phyloP scores from a whole-genome alignment of 2,888 invertebrate species.

The Thera britannica region DNA sequence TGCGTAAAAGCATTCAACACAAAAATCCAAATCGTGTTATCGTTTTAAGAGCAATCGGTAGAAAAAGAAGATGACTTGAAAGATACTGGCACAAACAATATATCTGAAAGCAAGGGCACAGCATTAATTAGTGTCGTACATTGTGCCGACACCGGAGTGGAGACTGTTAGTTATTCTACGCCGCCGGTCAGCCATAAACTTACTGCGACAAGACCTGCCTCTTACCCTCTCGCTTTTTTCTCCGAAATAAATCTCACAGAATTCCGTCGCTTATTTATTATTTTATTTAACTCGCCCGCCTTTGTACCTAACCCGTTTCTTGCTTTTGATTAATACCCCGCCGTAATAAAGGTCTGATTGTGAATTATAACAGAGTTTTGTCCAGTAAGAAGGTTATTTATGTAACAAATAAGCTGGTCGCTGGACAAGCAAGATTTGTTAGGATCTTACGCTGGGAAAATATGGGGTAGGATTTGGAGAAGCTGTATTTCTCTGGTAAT shows the following conservation, averaged over 20 bases:
- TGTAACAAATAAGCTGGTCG: conserved; percentile 54
- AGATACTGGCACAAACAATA: conserved; percentile 60
- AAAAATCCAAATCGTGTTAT: conserved; percentile 1
- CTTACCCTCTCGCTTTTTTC: conserved; percentile 67
- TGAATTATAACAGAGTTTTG: conserved; percentile 76
- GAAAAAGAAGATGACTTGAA: conserved; percentile 56
- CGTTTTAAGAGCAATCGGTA: conserved; percentile 39
- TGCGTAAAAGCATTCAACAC: not conserved
- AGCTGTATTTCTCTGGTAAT: conserved; percentile 11
- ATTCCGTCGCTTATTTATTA: conserved; percentile 80
- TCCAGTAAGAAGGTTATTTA: conserved; percentile 79
- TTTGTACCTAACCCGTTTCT: conserved; percentile 78
- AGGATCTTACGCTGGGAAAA: conserved; percentile 42
- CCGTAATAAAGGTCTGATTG: conserved; percentile 74
- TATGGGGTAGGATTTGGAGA: conserved; percentile 34
- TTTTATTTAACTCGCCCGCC: conserved; percentile 79
- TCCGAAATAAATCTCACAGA: conserved; percentile 82
- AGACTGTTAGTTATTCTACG: conserved; percentile 37
- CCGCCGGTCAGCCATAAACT: conserved; percentile 75
- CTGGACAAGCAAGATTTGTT: conserved; percentile 53
- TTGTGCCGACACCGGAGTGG: conserved; percentile 52
- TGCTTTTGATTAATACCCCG: conserved; percentile 78
- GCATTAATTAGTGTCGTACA: conserved; percentile 78
- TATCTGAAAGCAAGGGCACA: conserved; percentile 67
- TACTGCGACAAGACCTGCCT: conserved; percentile 75